These are phyloP conservation scores for Schizotus pectinicornis DNA, from an alignment of 2,888 invertebrate species.

Conservation along the genomic window DNA sequence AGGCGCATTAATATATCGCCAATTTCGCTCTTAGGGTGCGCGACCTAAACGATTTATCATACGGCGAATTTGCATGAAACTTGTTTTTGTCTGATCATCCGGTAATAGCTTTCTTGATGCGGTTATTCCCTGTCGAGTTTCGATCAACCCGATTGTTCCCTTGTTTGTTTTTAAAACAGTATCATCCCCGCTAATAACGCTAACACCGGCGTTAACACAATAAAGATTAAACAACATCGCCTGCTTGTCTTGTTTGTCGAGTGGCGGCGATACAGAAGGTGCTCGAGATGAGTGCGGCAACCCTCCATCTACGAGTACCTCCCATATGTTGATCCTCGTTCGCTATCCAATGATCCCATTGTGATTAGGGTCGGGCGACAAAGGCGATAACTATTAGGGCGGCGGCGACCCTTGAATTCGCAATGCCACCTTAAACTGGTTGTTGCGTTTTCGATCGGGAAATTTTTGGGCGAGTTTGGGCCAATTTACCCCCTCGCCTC, in stretches of 20 bases:
- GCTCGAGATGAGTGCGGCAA: not conserved
- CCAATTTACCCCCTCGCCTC: slow-evolving; percentile 19
- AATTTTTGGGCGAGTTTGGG: no score
- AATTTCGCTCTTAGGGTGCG: slow-evolving; percentile 3
- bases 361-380: slow-evolving; percentile 1
- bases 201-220: slow-evolving; percentile 22
- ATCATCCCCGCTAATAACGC: no score
- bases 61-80: no score
- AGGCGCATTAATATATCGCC: not conserved
- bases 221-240: slow-evolving; percentile 26
- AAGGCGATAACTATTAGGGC: not conserved
- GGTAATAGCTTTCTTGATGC: no score
- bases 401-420: no score
- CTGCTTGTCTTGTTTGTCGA: slow-evolving; percentile 26
- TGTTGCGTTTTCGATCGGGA: no score
- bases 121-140: no score
- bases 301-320: slow-evolving; percentile 3
- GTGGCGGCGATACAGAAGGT: slow-evolving; percentile 10
- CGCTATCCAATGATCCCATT: slow-evolving; percentile 7
- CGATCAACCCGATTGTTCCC: no score
- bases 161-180: no score
- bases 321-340: slow-evolving; percentile 6
- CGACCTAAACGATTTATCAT: no score
- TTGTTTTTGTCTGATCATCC: no score
- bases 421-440: no score